These are phyloP conservation scores for Cryptotis parvus DNA, from an alignment of 2,113 vertebrate species.

Conservation along the genomic window DNA sequence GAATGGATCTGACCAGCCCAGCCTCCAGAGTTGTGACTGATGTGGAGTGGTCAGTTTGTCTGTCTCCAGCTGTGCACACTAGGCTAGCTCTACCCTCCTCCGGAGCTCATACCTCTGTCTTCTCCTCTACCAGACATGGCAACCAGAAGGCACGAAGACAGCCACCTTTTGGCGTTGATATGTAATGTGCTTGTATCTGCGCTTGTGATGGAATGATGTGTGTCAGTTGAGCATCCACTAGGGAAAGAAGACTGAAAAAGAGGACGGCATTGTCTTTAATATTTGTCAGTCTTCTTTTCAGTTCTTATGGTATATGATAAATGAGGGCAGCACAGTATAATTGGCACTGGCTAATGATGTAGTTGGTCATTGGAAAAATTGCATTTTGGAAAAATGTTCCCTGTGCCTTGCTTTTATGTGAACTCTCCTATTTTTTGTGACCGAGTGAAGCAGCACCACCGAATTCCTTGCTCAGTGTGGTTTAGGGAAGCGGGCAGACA, in stretches of 20 bases:
- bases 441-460: not conserved
- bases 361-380: not conserved
- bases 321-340: not conserved
- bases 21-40: not conserved
- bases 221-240: not conserved
- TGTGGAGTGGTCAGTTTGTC: not conserved
- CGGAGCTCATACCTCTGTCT: not conserved
- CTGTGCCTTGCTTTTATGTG: not conserved
- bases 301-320: rapidly evolving
- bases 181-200: not conserved
- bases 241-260: not conserved
- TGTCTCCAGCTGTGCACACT: not conserved
- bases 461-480: not conserved
- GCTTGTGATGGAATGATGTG: not conserved
- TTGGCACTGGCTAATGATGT: not conserved
- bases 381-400: not conserved
- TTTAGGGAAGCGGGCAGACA: not conserved
- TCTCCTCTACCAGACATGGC: not conserved
- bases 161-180: not conserved
- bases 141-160: not conserved
- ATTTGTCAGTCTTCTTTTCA: not conserved
- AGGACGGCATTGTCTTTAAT: not conserved
- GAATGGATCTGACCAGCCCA: not conserved
- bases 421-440: not conserved
- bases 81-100: too few relatives aligned